Conservation (phyloP, 1,140 invertebrate genomes). For the Drosophila santomea region DNA sequence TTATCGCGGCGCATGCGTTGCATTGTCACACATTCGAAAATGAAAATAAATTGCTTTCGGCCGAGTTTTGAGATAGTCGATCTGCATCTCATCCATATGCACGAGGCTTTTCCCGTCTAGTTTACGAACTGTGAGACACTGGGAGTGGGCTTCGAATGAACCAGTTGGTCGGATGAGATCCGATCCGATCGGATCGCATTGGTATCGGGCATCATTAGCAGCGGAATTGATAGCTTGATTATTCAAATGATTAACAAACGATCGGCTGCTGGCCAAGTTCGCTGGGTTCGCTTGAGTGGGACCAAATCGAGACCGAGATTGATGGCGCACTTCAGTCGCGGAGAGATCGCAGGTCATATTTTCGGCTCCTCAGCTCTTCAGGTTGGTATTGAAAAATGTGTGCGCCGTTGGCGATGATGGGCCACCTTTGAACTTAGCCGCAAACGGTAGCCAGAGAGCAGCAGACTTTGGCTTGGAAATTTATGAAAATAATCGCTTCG, state of each 20-base stretch:
- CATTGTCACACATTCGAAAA: conserved; percentile 80
- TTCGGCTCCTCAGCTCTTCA: not conserved
- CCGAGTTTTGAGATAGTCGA: conserved; percentile 33
- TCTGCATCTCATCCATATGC: conserved; percentile 66
- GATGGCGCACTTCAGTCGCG: conserved; percentile 70
- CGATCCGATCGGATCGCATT: conserved; percentile 47
- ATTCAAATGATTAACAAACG: conserved; percentile 84
- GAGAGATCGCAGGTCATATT: conserved; percentile 58
- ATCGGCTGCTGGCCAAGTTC: conserved; percentile 55
- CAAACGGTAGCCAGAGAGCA: conserved; percentile 68
- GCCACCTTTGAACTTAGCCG: conserved; percentile 72
- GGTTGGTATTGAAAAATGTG: conserved; percentile 72
- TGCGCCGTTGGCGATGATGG: conserved; percentile 67
- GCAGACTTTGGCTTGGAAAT: conserved; percentile 49
- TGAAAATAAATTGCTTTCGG: conserved; percentile 77
- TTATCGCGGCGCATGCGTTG: conserved; percentile 73
- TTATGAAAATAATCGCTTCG: conserved; percentile 61
- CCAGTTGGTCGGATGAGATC: conserved; percentile 48
- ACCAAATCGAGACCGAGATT: conserved; percentile 52
- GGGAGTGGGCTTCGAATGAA: conserved; percentile 26
- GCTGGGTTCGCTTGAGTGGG: conserved; percentile 22
- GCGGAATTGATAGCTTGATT: conserved; percentile 84
- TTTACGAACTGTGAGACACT: conserved; percentile 75
- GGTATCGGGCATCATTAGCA: conserved; percentile 80
- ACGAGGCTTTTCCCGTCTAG: conserved; percentile 65